phyloP scores from a whole-genome alignment of 92 coral and sea anemone species.

The Ricordea florida region DNA sequence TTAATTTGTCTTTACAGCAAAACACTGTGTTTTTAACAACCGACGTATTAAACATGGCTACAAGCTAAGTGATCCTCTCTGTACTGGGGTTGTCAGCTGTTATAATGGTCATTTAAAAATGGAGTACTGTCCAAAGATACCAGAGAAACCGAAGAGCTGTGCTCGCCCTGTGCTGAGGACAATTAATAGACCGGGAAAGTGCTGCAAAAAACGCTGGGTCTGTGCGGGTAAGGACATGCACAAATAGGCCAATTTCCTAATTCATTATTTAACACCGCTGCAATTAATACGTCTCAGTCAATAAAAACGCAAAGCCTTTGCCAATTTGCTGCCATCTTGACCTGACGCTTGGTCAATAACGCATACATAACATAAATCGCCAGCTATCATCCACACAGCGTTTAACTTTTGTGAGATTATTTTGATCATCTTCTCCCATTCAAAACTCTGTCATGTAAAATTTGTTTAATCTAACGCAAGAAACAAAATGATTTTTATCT shows the following conservation, averaged over 20 bases:
- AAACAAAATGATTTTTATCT: not conserved
- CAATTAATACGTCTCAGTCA: not conserved
- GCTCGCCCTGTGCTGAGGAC: slow-evolving; percentile 75
- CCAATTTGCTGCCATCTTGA: too few relatives aligned
- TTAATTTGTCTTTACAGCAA: slow-evolving; percentile 30
- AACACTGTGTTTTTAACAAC: slow-evolving; percentile 66
- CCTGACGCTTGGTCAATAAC: too few relatives aligned
- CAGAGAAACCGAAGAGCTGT: slow-evolving; percentile 70
- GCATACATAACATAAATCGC: too few relatives aligned
- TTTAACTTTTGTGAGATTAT: too few relatives aligned
- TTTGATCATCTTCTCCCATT: too few relatives aligned
- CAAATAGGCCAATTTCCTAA: too few relatives aligned
- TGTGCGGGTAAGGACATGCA: slow-evolving; percentile 89
- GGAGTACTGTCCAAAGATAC: slow-evolving; percentile 75
- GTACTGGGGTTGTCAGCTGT: slow-evolving; percentile 81
- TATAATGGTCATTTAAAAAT: slow-evolving; percentile 69
- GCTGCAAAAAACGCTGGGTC: slow-evolving; percentile 83
- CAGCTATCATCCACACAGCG: too few relatives aligned
- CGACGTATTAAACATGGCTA: slow-evolving; percentile 74
- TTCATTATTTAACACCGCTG: too few relatives aligned
- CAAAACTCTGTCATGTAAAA: not conserved
- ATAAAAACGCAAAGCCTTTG: too few relatives aligned
- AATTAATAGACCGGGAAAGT: slow-evolving; percentile 64
- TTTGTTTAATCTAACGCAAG: not conserved
- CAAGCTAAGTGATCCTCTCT: slow-evolving; percentile 80